phyloP scores from a whole-genome alignment of 2,113 vertebrate species.

The Jaculus jaculus region DNA sequence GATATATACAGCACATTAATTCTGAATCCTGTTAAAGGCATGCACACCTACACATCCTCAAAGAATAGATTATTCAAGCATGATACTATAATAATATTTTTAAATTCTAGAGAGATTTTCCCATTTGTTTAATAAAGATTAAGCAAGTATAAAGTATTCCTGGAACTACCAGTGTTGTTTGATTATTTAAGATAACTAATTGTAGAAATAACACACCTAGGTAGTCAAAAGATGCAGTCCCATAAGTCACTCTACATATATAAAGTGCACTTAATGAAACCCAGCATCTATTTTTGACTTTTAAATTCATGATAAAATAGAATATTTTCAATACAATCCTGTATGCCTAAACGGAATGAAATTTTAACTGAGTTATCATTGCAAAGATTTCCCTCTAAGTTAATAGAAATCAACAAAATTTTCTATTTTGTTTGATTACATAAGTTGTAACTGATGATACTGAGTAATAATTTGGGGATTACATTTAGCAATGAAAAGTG shows the following conservation, averaged over 20 bases:
- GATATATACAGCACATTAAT: neutral
- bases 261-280: neutral
- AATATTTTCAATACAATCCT: neutral
- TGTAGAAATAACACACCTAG: neutral
- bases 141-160: neutral
- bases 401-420: neutral
- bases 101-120: neutral
- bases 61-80: neutral
- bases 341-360: neutral
- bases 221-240: neutral
- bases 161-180: neutral
- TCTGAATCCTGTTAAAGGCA: neutral
- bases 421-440: neutral
- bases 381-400: neutral
- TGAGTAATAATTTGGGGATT: neutral
- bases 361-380: neutral
- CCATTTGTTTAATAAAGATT: slow-evolving; percentile 6
- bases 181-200: neutral
- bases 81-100: slow-evolving; percentile 24
- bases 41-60: neutral
- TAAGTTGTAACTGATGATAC: neutral
- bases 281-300: neutral
- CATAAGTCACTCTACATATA: neutral
- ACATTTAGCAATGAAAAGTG: neutral
- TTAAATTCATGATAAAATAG: neutral